Evolutionary conservation across 2,888 invertebrate genomes (phyloP).

Genomic region (Bombylius major): DNA sequence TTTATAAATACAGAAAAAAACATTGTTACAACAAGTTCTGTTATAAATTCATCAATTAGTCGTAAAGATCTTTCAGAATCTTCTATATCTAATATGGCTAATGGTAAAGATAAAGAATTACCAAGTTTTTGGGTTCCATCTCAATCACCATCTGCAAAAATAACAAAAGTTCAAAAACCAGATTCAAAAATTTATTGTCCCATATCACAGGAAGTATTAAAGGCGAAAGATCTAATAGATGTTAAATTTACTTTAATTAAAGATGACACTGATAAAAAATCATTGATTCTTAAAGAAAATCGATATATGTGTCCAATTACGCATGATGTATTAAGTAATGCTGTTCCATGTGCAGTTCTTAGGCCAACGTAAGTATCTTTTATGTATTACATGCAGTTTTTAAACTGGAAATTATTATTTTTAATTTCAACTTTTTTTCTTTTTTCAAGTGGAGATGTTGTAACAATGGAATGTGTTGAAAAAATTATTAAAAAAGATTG

Average conservation of each 20-base stretch:
- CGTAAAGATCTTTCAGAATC: slow-evolving; percentile 19
- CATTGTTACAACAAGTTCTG: slow-evolving; percentile 41
- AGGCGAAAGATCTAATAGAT: slow-evolving; percentile 82
- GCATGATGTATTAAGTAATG: slow-evolving; percentile 88
- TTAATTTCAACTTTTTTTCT: slow-evolving; percentile 21
- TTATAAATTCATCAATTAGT: slow-evolving; percentile 8
- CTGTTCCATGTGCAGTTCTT: slow-evolving; percentile 86
- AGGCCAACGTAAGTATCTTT: slow-evolving; percentile 59
- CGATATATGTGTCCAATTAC: slow-evolving; percentile 97
- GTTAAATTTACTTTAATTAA: slow-evolving; percentile 86
- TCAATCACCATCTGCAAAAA: slow-evolving; percentile 74
- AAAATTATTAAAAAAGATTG: slow-evolving; percentile 93
- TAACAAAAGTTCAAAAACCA: slow-evolving; percentile 58
- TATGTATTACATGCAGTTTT: not conserved
- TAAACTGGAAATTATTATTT: not conserved
- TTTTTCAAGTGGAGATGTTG: slow-evolving; percentile 70
- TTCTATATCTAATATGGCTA: slow-evolving; percentile 68
- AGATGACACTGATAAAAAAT: slow-evolving; percentile 75
- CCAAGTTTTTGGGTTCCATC: slow-evolving; percentile 97
- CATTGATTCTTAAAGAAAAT: slow-evolving; percentile 76
- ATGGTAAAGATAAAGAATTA: slow-evolving; percentile 63
- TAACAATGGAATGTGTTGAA: slow-evolving; percentile 93
- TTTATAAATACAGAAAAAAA: slow-evolving; percentile 76
- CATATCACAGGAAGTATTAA: slow-evolving; percentile 70
- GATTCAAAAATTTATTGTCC: slow-evolving; percentile 57